Percentiles rank a stretch among this genome's conserved stretches.
Conservation (phyloP, 1,140 invertebrate genomes). For the Brachionus plicatilis region DNA sequence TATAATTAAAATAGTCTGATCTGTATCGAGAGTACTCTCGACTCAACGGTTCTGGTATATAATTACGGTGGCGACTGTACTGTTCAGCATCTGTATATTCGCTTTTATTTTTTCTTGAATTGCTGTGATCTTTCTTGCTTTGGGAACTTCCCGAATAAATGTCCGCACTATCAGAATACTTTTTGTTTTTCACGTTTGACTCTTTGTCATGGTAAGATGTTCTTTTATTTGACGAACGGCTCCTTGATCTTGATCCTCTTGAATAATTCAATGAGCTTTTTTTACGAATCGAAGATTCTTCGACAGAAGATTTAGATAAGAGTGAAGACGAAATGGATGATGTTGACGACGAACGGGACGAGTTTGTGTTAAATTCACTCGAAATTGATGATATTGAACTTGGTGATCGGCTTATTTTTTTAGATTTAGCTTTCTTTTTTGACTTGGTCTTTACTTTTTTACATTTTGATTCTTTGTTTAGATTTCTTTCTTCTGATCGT, state of each 20-base stretch:
- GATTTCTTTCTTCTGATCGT: background rate
- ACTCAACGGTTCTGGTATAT: background rate
- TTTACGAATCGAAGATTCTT: background rate
- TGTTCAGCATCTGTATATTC: background rate
- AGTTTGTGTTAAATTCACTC: background rate
- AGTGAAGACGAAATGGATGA: slow-evolving; percentile 8
- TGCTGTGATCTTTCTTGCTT: background rate
- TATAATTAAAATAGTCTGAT: background rate
- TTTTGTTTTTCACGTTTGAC: background rate
- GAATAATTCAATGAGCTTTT: background rate
- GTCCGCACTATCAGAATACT: background rate
- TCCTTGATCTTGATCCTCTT: background rate
- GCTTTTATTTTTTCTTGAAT: background rate
- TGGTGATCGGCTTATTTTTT: background rate
- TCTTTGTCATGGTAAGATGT: background rate
- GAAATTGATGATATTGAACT: slow-evolving; percentile 15
- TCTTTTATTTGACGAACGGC: background rate
- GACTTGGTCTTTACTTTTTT: background rate
- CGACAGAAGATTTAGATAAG: background rate
- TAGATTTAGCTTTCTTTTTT: slow-evolving; percentile 2
- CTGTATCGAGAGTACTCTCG: background rate
- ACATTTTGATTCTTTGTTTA: background rate
- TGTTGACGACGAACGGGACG: background rate
- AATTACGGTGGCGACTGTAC: background rate
- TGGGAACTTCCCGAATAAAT: background rate